Percentiles rank a stretch among this genome's conserved stretches.
Conservation (phyloP, 2,888 invertebrate species). For the Melipona bicolor region DNA sequence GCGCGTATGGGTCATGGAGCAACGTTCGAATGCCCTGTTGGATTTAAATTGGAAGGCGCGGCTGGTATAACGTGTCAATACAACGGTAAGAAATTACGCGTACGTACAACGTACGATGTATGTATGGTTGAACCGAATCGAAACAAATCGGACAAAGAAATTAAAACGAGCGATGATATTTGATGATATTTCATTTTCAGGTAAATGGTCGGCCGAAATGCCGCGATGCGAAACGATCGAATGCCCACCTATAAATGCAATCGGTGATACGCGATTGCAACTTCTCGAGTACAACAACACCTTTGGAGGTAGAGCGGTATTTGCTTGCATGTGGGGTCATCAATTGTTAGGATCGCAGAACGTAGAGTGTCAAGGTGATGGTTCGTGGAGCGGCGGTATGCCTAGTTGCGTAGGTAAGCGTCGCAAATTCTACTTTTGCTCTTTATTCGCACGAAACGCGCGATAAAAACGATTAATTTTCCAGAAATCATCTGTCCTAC, state of each 20-base stretch:
- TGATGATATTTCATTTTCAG: slow-evolving; percentile 84
- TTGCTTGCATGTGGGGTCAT: slow-evolving; percentile 94
- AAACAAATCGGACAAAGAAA: background rate
- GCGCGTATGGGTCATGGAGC: slow-evolving; percentile 91
- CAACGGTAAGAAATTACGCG: slow-evolving; percentile 74
- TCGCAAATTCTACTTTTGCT: background rate
- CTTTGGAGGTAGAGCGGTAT: slow-evolving; percentile 92
- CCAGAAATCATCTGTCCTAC: slow-evolving; percentile 93
- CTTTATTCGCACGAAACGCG: background rate
- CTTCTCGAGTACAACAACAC: slow-evolving; percentile 92
- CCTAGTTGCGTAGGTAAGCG: slow-evolving; percentile 90
- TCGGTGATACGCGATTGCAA: slow-evolving; percentile 89
- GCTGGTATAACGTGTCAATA: slow-evolving; percentile 91
- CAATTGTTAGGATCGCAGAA: slow-evolving; percentile 90
- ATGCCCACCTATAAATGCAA: slow-evolving; percentile 88
- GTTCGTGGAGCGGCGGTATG: slow-evolving; percentile 91
- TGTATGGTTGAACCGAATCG: background rate
- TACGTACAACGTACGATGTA: background rate
- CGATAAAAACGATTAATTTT: slow-evolving; percentile 47
- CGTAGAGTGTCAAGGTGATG: slow-evolving; percentile 91
- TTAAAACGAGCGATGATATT: background rate
- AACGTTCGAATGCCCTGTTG: slow-evolving; percentile 91
- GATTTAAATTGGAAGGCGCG: slow-evolving; percentile 91
- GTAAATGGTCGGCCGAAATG: slow-evolving; percentile 91
- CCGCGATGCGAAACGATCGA: slow-evolving; percentile 92